Evolutionary conservation across 2,888 invertebrate genomes (phyloP).

Genomic region (Hymenopus coronatus): DNA sequence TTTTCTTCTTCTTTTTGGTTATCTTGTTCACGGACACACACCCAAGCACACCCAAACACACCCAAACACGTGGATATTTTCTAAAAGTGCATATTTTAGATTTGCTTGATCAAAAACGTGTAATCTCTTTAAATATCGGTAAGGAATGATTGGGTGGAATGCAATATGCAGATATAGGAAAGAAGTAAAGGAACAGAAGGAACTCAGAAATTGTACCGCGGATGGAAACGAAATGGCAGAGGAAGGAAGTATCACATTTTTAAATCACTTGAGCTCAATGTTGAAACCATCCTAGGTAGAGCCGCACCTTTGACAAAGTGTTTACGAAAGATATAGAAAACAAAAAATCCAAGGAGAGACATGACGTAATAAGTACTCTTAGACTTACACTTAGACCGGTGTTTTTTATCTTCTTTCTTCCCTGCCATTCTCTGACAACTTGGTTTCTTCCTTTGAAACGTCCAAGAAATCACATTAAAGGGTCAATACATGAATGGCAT

Average conservation of each 20-base stretch:
- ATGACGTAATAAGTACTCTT: neutral
- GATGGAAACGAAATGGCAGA: neutral
- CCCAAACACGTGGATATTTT: no score
- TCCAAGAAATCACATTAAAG: no score
- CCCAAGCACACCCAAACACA: no score
- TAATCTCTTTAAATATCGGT: no score
- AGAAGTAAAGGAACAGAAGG: neutral
- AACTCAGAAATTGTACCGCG: no score
- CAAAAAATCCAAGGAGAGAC: neutral
- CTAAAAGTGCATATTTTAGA: no score
- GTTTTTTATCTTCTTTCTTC: neutral
- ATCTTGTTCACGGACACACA: no score
- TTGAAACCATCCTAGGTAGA: neutral
- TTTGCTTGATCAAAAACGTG: no score
- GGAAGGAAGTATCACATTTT: neutral
- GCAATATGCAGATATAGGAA: neutral
- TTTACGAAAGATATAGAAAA: neutral
- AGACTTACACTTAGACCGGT: no score
- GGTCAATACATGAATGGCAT: no score
- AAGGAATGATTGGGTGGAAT: no score
- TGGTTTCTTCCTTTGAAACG: neutral
- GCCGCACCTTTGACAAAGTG: neutral
- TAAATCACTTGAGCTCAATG: neutral
- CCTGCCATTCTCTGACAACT: neutral
- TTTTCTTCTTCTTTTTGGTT: no score